These are phyloP conservation scores for Gonocerus acuteangulatus DNA, from an alignment of 2,888 invertebrate species.

Conservation along the genomic window DNA sequence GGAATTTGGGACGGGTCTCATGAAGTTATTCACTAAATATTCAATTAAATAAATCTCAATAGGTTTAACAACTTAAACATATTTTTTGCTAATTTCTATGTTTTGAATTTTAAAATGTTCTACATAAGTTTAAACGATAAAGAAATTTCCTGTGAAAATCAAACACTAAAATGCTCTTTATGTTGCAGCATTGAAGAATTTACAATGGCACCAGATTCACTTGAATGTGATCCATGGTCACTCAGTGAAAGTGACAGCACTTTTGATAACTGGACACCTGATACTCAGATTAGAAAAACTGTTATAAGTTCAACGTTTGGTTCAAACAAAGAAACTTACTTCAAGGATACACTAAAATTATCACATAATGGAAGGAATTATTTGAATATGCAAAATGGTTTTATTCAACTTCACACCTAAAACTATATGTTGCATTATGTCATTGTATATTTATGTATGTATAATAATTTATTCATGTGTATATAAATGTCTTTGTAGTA, in stretches of 20 bases:
- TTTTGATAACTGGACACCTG: conserved; percentile 12
- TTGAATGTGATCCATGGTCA: conserved; percentile 39
- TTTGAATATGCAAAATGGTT: conserved; percentile 8
- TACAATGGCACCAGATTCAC: conserved; percentile 39
- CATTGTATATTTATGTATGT: not conserved
- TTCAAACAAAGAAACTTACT: conserved; percentile 9
- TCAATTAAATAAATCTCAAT: no score
- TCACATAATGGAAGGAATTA: conserved; percentile 7
- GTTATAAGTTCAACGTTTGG: conserved; percentile 1
- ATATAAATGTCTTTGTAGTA: no score
- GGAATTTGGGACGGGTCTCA: no score
- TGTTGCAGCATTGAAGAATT: conserved; percentile 28
- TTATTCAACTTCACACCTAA: conserved; percentile 13
- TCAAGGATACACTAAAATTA: conserved; percentile 12
- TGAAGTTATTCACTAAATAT: no score
- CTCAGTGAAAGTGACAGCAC: conserved; percentile 17
- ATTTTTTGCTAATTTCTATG: no score
- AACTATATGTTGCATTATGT: not conserved
- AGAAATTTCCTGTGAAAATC: no score
- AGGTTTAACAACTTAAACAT: no score
- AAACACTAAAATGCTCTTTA: no score
- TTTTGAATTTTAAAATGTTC: no score
- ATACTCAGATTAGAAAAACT: conserved; percentile 6
- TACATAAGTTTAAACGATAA: no score
- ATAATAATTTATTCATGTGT: no score